Conservation (phyloP, 2,113 vertebrate genomes). For the Tragelaphus scriptus region DNA sequence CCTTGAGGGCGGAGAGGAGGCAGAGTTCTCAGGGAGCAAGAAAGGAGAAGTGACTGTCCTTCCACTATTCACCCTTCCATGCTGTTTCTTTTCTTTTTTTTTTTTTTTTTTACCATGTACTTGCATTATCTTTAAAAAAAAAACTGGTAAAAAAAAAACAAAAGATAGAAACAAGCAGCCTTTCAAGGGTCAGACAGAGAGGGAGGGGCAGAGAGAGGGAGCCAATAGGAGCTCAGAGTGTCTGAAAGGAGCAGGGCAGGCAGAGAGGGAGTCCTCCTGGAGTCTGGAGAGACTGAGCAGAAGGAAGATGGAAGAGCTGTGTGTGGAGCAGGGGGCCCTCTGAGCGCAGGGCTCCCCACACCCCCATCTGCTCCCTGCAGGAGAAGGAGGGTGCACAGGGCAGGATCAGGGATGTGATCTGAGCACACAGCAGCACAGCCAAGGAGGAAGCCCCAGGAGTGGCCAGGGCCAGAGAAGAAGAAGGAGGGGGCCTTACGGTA, state of each 20-base stretch:
- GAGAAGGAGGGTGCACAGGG: background rate
- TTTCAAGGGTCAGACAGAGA: background rate
- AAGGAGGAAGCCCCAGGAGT: background rate
- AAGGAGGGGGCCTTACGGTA: slow-evolving; percentile 28
- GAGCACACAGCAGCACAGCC: background rate
- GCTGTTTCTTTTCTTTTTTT: background rate
- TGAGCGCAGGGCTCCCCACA: background rate
- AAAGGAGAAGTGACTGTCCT: background rate
- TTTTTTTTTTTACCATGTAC: background rate
- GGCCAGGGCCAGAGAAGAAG: background rate
- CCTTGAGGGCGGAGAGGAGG: background rate
- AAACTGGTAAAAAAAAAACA: background rate
- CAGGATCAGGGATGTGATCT: too few relatives aligned
- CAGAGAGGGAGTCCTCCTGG: background rate
- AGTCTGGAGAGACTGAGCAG: background rate
- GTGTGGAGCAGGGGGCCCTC: background rate
- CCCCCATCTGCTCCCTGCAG: background rate
- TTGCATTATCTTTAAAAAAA: background rate
- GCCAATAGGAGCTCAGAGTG: background rate
- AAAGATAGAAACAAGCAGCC: background rate
- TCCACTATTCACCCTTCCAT: background rate
- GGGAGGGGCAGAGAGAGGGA: background rate
- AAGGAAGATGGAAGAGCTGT: background rate
- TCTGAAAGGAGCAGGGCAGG: background rate
- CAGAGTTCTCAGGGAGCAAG: background rate